Conservation (phyloP, 53 echinoderm and acorn worm genomes). For the Paracentrotus lividus region DNA sequence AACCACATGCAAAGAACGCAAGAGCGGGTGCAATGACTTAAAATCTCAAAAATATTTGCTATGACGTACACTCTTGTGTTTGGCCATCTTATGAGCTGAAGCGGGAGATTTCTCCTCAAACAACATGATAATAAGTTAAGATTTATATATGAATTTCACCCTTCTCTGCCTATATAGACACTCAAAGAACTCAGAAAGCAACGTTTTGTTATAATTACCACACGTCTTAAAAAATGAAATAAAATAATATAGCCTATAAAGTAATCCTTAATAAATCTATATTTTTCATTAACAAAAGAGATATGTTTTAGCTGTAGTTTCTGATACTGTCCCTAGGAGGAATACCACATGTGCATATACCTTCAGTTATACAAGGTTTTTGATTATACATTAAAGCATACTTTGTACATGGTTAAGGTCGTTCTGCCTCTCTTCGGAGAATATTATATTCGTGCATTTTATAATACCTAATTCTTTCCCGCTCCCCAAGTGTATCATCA, state of each 20-base stretch:
- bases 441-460: too few relatives aligned
- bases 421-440: neutral
- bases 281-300: neutral
- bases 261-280: too few relatives aligned
- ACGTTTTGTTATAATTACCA: too few relatives aligned
- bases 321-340: neutral
- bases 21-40: constrained; percentile 36
- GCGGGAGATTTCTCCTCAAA: constrained; percentile 17
- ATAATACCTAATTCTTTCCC: too few relatives aligned
- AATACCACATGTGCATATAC: neutral
- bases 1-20: neutral
- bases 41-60: neutral
- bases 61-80: neutral
- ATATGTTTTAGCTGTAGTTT: neutral
- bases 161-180: too few relatives aligned
- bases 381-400: too few relatives aligned
- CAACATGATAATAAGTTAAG: too few relatives aligned
- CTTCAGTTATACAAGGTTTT: neutral
- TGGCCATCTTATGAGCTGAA: neutral
- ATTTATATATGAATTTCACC: too few relatives aligned
- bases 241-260: too few relatives aligned
- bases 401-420: too few relatives aligned
- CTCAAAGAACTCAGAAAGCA: too few relatives aligned
- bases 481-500: neutral
- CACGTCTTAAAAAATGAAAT: too few relatives aligned